A percentile compares a stretch with the other conserved stretches of the same genome.
Evolutionary conservation across 2,113 vertebrate genomes (phyloP).

Genomic region (Pluvianellus socialis): DNA sequence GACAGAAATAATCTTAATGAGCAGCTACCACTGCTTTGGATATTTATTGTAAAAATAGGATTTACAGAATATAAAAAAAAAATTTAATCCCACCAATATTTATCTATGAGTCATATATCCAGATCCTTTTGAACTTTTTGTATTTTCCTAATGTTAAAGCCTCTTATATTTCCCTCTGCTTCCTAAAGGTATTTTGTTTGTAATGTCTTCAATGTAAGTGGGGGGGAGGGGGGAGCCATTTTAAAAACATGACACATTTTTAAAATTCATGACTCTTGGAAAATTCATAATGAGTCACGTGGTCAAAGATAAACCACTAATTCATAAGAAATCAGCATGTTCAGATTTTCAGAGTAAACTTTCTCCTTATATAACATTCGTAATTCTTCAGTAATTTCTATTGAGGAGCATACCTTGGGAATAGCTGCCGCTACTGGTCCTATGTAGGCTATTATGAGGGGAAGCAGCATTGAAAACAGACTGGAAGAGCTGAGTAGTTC

Average conservation of each 20-base stretch:
- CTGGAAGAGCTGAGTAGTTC: conserved; percentile 97
- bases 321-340: no score
- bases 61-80: not conserved
- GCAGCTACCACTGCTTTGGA: not conserved
- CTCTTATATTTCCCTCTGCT: no score
- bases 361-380: no score
- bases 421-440: conserved; percentile 96
- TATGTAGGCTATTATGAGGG: conserved; percentile 96
- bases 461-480: conserved; percentile 97
- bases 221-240: no score
- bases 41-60: not conserved
- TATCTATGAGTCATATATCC: not conserved
- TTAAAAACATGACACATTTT: no score
- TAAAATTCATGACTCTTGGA: no score
- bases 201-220: no score
- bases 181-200: no score
- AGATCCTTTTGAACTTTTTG: not conserved
- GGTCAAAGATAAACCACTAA: no score
- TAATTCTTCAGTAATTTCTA: not conserved
- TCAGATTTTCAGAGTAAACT: no score
- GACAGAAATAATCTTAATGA: not conserved
- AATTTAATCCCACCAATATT: not conserved
- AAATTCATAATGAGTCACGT: no score
- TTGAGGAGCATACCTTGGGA: conserved; percentile 85
- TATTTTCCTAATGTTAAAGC: no score